Conservation (phyloP, 2,888 invertebrate genomes). For the Drosophila putrida region DNA sequence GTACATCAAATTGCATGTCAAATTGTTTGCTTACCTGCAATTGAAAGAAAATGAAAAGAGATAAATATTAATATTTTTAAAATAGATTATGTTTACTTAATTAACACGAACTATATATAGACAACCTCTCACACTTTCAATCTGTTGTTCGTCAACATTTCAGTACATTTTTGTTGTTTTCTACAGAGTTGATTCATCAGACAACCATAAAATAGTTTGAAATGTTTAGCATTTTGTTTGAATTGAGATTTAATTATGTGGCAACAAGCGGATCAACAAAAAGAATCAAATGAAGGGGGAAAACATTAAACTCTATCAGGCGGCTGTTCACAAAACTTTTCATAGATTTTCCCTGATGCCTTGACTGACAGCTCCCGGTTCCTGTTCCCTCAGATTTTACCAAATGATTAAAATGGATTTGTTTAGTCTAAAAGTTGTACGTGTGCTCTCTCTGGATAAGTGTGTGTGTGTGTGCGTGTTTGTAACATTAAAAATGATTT, state of each 20-base stretch:
- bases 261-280: conserved; percentile 68
- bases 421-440: conserved; percentile 59
- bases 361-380: conserved; percentile 50
- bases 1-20: conserved; percentile 18
- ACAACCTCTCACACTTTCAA: background rate
- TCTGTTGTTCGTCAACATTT: background rate
- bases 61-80: background rate
- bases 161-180: background rate
- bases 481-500: conserved; percentile 39
- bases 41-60: conserved; percentile 11
- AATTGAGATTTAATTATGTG: conserved; percentile 81
- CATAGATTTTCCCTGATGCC: conserved; percentile 26
- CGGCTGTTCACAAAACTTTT: conserved; percentile 49
- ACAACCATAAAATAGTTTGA: conserved; percentile 69
- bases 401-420: conserved; percentile 56
- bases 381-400: conserved; percentile 1
- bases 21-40: conserved; percentile 68
- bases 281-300: conserved; percentile 7
- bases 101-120: conserved; percentile 21
- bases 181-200: conserved; percentile 40
- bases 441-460: conserved; percentile 25
- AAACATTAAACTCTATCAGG: conserved; percentile 13
- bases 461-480: conserved; percentile 33
- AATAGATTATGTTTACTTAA: conserved; percentile 21
- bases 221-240: conserved; percentile 78